Conservation (phyloP, 2,113 vertebrate genomes). For the Trinectes maculatus region DNA sequence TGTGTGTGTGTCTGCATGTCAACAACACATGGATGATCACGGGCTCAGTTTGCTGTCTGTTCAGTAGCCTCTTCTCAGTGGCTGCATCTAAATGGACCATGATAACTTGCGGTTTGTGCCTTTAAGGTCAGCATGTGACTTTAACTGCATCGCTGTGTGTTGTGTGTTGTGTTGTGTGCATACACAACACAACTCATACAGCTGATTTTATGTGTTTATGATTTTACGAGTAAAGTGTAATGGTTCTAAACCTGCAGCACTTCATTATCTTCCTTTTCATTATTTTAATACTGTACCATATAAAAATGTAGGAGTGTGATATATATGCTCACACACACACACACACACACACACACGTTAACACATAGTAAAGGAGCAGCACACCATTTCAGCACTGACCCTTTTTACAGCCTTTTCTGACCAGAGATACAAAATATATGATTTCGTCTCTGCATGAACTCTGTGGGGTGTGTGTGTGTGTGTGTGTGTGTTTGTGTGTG, state of each 20-base stretch:
- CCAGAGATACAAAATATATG: conserved; percentile 13
- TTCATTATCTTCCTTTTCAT: no score
- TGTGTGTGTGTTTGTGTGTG: conserved; percentile 1
- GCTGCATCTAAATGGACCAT: not conserved
- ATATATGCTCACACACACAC: not conserved
- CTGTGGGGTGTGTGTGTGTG: not conserved
- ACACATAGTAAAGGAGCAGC: no score
- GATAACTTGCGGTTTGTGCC: no score
- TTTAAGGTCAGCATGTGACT: no score
- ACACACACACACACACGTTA: not conserved
- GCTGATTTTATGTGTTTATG: no score
- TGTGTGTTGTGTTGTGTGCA: no score
- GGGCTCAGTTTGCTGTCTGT: not conserved
- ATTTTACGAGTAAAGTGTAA: no score
- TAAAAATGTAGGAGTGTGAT: not conserved
- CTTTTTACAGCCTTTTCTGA: conserved; percentile 6
- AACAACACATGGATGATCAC: conserved; percentile 13
- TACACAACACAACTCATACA: no score
- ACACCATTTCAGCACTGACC: conserved; percentile 2
- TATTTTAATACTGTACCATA: no score
- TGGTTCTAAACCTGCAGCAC: not conserved
- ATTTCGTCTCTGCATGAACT: conserved; percentile 30
- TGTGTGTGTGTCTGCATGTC: no score
- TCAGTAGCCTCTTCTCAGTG: conserved; percentile 25
- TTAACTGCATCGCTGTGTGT: no score